phyloP scores from a whole-genome alignment of 1,140 invertebrate genomes.

The Pogonus chalceus region DNA sequence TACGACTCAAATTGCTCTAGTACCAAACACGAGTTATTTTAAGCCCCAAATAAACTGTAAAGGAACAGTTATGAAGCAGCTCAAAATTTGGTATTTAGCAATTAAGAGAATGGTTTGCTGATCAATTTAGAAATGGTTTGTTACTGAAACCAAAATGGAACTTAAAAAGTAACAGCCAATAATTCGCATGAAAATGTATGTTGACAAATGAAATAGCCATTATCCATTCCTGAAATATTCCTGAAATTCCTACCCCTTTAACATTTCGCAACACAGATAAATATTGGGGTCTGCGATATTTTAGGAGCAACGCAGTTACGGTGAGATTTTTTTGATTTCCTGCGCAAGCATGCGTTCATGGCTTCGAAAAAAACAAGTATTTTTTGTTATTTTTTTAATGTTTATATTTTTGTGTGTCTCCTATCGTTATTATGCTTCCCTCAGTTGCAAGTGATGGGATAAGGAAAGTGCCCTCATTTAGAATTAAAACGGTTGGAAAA shows the following conservation, averaged over 20 bases:
- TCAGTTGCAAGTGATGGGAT: slow-evolving; percentile 44
- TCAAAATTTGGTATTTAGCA: too few species aligned
- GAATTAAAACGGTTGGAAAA: slow-evolving; percentile 4
- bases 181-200: background rate
- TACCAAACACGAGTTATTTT: too few species aligned
- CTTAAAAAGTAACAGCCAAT: too few species aligned
- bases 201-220: background rate
- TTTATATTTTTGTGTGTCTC: slow-evolving; percentile 6
- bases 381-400: background rate
- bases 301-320: slow-evolving; percentile 1
- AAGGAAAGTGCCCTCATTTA: slow-evolving; percentile 44
- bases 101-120: too few species aligned
- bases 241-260: background rate
- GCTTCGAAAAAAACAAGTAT: background rate
- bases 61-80: too few species aligned
- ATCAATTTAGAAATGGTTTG: too few species aligned
- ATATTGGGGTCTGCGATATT: background rate
- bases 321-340: slow-evolving; percentile 3
- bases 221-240: background rate
- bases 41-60: too few species aligned
- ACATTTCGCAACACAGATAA: background rate
- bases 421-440: slow-evolving; percentile 29
- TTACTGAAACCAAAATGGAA: too few species aligned
- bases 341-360: background rate
- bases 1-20: too few species aligned